Percentiles rank a stretch among this genome's conserved stretches.
Evolutionary conservation across 2,888 invertebrate genomes (phyloP).

Genomic region (Eudemis profundana): DNA sequence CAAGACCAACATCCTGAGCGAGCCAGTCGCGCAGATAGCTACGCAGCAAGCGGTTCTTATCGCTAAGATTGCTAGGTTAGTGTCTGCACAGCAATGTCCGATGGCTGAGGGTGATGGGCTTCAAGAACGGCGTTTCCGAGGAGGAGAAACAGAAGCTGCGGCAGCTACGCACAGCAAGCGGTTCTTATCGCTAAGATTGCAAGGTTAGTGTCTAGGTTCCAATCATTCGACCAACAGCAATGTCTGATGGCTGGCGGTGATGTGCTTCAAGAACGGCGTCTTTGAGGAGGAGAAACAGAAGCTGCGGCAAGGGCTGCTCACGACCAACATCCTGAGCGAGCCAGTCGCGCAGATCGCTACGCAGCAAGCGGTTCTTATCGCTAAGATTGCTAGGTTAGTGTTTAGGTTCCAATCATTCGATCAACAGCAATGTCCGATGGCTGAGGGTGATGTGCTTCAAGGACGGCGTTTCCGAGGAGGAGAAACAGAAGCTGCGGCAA

Average conservation of each 20-base stretch:
- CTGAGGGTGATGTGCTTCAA: too few species aligned
- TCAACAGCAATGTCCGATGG: too few species aligned
- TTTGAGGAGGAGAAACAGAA: too few species aligned
- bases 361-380: not conserved
- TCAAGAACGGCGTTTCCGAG: too few species aligned
- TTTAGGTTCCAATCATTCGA: too few species aligned
- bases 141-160: too few species aligned
- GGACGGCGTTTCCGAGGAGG: too few species aligned
- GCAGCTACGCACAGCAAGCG: not conserved
- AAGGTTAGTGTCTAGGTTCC: constrained; percentile 65
- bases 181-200: constrained; percentile 8
- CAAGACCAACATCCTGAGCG: not conserved
- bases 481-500: constrained; percentile 87
- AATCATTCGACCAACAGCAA: constrained; percentile 92
- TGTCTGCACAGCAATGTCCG: too few species aligned
- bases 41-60: constrained; percentile 1
- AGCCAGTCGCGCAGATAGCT: constrained; percentile 8
- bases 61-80: constrained; percentile 7
- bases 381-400: constrained; percentile 5
- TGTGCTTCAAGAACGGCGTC: constrained; percentile 97
- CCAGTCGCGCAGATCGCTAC: constrained; percentile 10
- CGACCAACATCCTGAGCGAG: not conserved
- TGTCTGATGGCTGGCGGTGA: constrained; percentile 95
- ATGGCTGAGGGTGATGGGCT: too few species aligned
- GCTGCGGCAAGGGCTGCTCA: not conserved